These are phyloP conservation scores for Pangasianodon hypophthalmus DNA, from an alignment of 2,113 vertebrate genomes.

Conservation along the genomic window DNA sequence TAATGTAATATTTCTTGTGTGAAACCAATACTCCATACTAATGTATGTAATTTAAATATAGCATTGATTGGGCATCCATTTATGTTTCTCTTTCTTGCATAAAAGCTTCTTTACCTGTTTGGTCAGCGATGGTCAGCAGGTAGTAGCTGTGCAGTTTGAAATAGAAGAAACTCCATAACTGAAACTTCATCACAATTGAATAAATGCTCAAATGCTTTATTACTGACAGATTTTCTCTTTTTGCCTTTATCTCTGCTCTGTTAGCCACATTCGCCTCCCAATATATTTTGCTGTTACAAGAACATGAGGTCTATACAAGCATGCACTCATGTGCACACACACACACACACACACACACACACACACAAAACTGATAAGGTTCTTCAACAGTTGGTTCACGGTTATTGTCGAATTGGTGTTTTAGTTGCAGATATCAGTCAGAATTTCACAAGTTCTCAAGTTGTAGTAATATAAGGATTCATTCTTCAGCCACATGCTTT, in stretches of 20 bases:
- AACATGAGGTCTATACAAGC: neutral
- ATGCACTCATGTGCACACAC: neutral
- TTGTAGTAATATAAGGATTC: neutral
- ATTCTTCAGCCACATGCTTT: neutral
- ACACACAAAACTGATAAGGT: neutral
- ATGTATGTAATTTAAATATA: neutral
- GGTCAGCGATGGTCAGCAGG: conserved; percentile 53
- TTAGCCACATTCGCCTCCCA: neutral
- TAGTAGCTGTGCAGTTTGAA: conserved; percentile 55
- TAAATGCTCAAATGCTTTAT: neutral
- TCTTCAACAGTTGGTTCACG: neutral
- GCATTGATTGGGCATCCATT: neutral
- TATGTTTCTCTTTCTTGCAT: neutral
- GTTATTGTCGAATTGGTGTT: neutral
- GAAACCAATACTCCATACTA: neutral
- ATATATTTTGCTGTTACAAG: neutral
- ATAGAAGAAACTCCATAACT: conserved; percentile 37
- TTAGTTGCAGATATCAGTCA: neutral
- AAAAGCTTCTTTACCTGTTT: conserved; percentile 58
- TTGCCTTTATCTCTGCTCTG: neutral
- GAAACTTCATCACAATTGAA: conserved; percentile 56
- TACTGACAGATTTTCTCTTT: neutral
- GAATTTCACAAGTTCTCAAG: no score
- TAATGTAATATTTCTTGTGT: neutral
- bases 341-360: neutral